Conservation (phyloP, 2,888 invertebrate species). For the Mesorhabditis belari region DNA sequence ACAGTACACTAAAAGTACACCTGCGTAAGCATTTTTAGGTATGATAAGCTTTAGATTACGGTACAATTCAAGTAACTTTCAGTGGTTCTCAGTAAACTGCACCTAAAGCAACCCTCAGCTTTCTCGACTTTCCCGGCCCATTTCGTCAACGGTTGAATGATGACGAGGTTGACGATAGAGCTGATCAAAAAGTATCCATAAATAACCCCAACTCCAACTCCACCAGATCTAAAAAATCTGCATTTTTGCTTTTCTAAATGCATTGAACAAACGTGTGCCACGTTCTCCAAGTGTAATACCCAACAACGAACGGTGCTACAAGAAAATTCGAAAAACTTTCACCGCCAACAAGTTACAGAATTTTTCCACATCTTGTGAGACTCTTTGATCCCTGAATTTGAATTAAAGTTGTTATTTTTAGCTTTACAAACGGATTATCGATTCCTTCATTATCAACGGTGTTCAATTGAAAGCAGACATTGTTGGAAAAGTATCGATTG, state of each 20-base stretch:
- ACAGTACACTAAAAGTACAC: too few relatives aligned
- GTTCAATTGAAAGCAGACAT: conserved; percentile 58
- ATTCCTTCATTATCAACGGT: conserved; percentile 55
- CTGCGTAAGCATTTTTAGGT: too few relatives aligned
- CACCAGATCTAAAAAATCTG: conserved; percentile 56
- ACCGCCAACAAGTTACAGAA: conserved; percentile 55
- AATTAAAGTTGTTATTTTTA: background rate
- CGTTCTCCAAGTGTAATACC: conserved; percentile 59
- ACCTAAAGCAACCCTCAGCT: conserved; percentile 62
- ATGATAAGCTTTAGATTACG: background rate
- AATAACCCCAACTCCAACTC: conserved; percentile 59
- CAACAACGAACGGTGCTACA: conserved; percentile 58
- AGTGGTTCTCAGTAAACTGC: conserved; percentile 4
- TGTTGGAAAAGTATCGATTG: conserved; percentile 56
- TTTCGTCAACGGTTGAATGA: conserved; percentile 60
- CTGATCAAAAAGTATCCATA: conserved; percentile 59
- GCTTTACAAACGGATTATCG: conserved; percentile 58
- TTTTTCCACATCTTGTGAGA: conserved; percentile 60
- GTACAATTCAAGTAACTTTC: background rate
- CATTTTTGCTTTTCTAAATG: background rate
- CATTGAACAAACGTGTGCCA: conserved; percentile 54
- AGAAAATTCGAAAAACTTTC: conserved; percentile 33
- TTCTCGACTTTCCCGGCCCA: conserved; percentile 59
- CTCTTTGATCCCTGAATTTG: conserved; percentile 37
- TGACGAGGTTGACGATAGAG: conserved; percentile 59